These are phyloP conservation scores for Tachysurus vachellii DNA, from an alignment of 2,113 vertebrate genomes.

Conservation along the genomic window DNA sequence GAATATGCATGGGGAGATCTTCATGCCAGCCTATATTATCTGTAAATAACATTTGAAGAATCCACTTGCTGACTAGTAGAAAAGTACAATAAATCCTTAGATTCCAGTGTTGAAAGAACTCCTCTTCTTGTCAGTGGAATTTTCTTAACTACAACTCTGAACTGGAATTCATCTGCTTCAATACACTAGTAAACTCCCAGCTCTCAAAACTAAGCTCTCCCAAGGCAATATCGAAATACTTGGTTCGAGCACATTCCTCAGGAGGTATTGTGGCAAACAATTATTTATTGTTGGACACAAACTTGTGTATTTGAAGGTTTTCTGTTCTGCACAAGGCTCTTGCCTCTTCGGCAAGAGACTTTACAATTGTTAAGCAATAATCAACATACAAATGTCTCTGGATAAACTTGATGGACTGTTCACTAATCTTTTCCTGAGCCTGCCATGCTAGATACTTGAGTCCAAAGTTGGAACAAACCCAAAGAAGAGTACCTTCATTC, in stretches of 20 bases:
- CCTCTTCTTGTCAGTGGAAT: neutral
- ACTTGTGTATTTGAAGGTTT: neutral
- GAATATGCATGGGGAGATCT: neutral
- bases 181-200: conserved; percentile 23
- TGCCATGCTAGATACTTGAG: conserved; percentile 36
- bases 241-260: neutral
- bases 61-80: conserved; percentile 1
- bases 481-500: conserved; percentile 25
- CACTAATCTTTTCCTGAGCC: conserved; percentile 19
- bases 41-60: neutral
- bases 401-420: conserved; percentile 35
- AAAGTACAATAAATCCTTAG: neutral
- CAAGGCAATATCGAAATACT: neutral
- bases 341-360: neutral
- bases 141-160: conserved; percentile 11
- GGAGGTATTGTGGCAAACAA: neutral
- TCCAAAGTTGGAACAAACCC: conserved; percentile 20
- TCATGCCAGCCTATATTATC: neutral
- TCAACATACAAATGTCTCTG: neutral
- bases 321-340: neutral
- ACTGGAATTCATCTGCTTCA: conserved; percentile 29
- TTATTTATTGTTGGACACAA: neutral
- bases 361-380: neutral
- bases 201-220: neutral
- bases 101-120: conserved; percentile 32